Evolutionary conservation across 1,140 invertebrate genomes (phyloP), one percentile per base, ranked within the genome.

Genomic region (Bombus confusus): DNA sequence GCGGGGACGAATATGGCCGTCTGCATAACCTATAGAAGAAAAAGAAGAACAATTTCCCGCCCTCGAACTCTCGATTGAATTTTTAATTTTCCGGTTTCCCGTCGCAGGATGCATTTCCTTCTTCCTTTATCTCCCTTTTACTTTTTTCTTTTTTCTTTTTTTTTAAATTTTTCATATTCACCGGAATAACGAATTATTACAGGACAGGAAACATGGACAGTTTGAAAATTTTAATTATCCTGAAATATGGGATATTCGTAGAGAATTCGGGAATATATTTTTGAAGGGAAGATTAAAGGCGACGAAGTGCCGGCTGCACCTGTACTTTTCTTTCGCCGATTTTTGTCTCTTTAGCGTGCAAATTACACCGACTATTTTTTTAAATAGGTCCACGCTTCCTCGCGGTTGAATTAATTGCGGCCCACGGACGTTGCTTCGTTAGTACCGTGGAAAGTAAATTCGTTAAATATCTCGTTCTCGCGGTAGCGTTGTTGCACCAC

Each of bases 381-480:
- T 89, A 83, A 89, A 89, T 89, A 78, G 75, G 83, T 81, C 57
- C 77, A 69, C 81, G 74, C 62, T 77, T 62, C 83, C 83, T n/a
- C 43, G 69, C 75, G 84, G 87, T 88, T 89, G 87, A 89, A 89
- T 89, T 89, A 89, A 89, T 89, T 89, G 84, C 87, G 79, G 68
- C 62, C 69, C 85, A 74, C 88, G 87, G 59, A 86, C 88, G 80
- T 78, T 83, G 87, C 87, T 89, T 88, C 84, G 88, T 88, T 88
- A 89, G 83, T 69, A 80, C 83, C 52, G 68, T 31, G 47, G 83
- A 82, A 88, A 88, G 88, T 89, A 89, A 89, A 88, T 89, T 89
- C 84, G 88, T 89, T 89, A 89, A 89, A 89, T 89, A 72, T 88
- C 88, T 89, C 87, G 80, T 89, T 88, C 84, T 75, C 84, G 59